Conservation (phyloP, 2,888 invertebrate genomes). For the Synanthedon andrenaeformis region DNA sequence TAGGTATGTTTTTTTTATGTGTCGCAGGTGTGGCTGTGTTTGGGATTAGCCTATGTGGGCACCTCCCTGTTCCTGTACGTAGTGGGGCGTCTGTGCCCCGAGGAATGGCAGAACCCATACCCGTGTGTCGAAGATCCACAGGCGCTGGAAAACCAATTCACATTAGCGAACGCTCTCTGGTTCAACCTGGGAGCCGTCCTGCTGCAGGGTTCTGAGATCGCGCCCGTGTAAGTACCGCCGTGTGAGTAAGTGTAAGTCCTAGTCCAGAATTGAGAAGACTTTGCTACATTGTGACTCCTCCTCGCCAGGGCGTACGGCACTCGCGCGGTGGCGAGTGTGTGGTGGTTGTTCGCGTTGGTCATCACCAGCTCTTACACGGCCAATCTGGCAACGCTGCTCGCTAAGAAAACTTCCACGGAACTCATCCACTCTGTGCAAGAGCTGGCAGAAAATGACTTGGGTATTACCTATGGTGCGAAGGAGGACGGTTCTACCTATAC, state of each 20-base stretch:
- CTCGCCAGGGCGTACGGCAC: slow-evolving; percentile 82
- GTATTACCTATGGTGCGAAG: slow-evolving; percentile 89
- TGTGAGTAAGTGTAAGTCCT: too few species aligned
- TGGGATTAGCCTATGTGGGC: slow-evolving; percentile 84
- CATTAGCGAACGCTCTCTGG: slow-evolving; percentile 87
- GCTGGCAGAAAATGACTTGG: slow-evolving; percentile 79
- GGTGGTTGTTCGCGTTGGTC: slow-evolving; percentile 92
- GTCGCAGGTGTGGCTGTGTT: slow-evolving; percentile 82
- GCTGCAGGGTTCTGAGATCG: slow-evolving; percentile 90
- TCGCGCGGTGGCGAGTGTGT: slow-evolving; percentile 84
- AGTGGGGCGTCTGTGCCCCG: slow-evolving; percentile 84
- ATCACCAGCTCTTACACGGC: slow-evolving; percentile 91
- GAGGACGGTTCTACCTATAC: slow-evolving; percentile 85
- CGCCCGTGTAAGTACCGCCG: slow-evolving; percentile 80
- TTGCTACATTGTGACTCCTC: too few species aligned
- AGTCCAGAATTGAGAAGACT: not conserved
- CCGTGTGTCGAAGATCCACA: slow-evolving; percentile 86
- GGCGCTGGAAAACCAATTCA: slow-evolving; percentile 87
- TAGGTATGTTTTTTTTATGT: not conserved
- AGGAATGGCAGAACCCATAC: slow-evolving; percentile 91
- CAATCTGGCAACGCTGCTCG: slow-evolving; percentile 90
- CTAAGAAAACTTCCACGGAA: slow-evolving; percentile 78
- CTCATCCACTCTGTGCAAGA: slow-evolving; percentile 84
- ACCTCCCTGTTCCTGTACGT: slow-evolving; percentile 85
- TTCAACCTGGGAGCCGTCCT: slow-evolving; percentile 87